A percentile compares a stretch with the other conserved stretches of the same genome.
These are phyloP conservation scores for Lophotriccus pileatus DNA, from an alignment of 2,797 vertebrate species.

Conservation along the genomic window DNA sequence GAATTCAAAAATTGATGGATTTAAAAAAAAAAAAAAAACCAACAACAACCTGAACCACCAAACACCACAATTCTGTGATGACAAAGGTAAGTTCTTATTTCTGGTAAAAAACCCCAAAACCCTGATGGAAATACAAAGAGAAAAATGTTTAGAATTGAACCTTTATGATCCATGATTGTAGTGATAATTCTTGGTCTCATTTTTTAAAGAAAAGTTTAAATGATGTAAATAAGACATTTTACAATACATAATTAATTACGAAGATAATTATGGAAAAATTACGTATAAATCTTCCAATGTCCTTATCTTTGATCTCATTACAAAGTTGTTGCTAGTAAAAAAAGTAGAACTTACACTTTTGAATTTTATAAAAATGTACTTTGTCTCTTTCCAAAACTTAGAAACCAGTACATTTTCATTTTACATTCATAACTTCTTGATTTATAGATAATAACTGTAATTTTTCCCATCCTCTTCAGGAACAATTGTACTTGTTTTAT, in stretches of 20 bases:
- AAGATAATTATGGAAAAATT: not conserved
- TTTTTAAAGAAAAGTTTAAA: not conserved
- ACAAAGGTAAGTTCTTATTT: not conserved
- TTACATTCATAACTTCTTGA: not conserved
- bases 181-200: not conserved
- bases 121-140: not conserved
- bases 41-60: accelerated
- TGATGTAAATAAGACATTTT: not conserved
- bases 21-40: not conserved
- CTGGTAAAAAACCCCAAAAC: not conserved
- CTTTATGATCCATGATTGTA: not conserved
- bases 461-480: not conserved
- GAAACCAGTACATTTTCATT: not conserved
- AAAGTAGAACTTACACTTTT: not conserved
- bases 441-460: not conserved
- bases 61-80: not conserved
- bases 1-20: not conserved
- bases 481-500: not conserved
- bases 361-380: not conserved
- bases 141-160: not conserved
- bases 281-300: not conserved
- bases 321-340: not conserved
- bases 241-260: not conserved
- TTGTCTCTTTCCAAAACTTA: not conserved
- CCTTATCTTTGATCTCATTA: not conserved